Evolutionary conservation across 2,113 vertebrate genomes (phyloP).

Genomic region (Oncorhynchus clarkii): DNA sequence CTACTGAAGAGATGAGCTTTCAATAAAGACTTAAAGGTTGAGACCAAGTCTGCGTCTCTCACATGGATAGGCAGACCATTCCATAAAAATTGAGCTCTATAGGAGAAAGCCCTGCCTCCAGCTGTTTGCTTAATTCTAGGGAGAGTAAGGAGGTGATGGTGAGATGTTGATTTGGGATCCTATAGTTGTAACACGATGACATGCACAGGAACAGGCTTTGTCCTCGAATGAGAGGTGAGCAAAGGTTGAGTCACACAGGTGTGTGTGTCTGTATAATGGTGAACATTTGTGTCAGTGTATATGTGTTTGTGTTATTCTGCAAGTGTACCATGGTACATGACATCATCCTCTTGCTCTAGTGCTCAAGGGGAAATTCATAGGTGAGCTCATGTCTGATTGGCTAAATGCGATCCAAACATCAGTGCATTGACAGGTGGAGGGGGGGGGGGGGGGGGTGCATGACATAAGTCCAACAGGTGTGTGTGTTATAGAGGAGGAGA

Average conservation of each 20-base stretch:
- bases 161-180: too few species aligned
- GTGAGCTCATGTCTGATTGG: constrained; percentile 19
- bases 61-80: too few species aligned
- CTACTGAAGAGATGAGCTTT: too few species aligned
- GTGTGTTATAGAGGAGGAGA: constrained; percentile 1
- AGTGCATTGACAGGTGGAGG: constrained; percentile 26
- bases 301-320: neutral
- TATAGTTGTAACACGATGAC: too few species aligned
- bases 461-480: constrained; percentile 28
- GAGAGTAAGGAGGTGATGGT: too few species aligned
- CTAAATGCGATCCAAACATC: constrained; percentile 31
- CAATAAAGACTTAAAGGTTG: too few species aligned
- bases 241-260: neutral
- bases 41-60: too few species aligned
- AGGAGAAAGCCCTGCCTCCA: too few species aligned
- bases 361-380: constrained; percentile 7
- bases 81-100: too few species aligned
- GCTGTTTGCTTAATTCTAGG: too few species aligned
- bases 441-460: neutral
- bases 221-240: too few species aligned
- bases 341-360: constrained; percentile 12
- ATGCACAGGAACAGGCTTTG: too few species aligned
- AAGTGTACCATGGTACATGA: neutral
- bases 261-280: neutral
- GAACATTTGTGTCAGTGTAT: neutral